Evolutionary conservation across 2,113 vertebrate species (phyloP).

Genomic region (Hoplias malabaricus): DNA sequence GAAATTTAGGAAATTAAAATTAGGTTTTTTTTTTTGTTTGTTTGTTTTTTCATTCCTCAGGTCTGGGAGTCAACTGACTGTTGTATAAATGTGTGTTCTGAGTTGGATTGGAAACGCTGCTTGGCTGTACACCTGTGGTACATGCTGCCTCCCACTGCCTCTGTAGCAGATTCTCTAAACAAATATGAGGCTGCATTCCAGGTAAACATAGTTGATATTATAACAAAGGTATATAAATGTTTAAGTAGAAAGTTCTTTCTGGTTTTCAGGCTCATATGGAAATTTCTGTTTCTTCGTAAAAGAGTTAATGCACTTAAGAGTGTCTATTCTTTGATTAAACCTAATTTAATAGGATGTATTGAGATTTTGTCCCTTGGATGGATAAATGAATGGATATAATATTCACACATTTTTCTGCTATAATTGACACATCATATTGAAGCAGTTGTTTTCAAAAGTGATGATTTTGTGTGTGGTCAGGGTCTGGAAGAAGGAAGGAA

Average conservation of each 20-base stretch:
- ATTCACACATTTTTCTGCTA: no score
- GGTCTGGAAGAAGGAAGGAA: constrained; percentile 73
- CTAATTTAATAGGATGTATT: no score
- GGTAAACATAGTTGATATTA: constrained; percentile 63
- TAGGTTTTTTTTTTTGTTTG: background rate
- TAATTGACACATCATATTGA: no score
- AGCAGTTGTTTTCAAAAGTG: background rate
- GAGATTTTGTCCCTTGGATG: no score
- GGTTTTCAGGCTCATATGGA: no score
- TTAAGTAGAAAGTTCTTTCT: no score
- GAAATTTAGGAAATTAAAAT: no score
- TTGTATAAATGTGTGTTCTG: constrained; percentile 81
- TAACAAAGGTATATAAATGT: background rate
- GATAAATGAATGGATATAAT: no score
- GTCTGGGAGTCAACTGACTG: constrained; percentile 87
- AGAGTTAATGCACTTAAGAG: no score
- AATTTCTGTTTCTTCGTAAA: no score
- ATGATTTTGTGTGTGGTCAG: constrained; percentile 55
- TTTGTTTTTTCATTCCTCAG: constrained; percentile 60
- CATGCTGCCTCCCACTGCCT: constrained; percentile 89
- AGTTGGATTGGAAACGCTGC: constrained; percentile 93
- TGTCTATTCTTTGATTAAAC: no score
- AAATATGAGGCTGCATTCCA: constrained; percentile 88
- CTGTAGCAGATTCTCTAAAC: constrained; percentile 83
- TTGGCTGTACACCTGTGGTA: constrained; percentile 93